Evolutionary conservation across 2,888 invertebrate species (phyloP).

Genomic region (Thecocarcelia acutangulata): DNA sequence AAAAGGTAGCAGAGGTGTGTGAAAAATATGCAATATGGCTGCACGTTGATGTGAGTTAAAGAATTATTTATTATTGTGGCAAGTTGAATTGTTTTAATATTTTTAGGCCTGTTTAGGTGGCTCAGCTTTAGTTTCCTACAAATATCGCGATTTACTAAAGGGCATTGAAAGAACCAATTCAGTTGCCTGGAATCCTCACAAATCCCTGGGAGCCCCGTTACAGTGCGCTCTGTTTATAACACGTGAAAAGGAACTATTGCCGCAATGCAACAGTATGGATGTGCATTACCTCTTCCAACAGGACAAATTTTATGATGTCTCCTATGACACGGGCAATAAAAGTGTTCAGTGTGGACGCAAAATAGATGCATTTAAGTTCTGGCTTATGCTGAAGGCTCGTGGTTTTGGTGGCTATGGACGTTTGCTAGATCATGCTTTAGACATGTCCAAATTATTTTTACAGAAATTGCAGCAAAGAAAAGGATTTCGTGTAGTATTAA

Average conservation of each 20-base stretch:
- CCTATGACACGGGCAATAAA: conserved; percentile 92
- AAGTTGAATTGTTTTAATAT: conserved; percentile 3
- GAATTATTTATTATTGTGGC: neutral
- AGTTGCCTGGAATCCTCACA: conserved; percentile 93
- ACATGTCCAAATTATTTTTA: conserved; percentile 84
- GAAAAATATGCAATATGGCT: conserved; percentile 87
- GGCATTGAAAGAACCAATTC: conserved; percentile 85
- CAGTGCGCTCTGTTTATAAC: conserved; percentile 89
- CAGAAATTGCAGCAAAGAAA: conserved; percentile 82
- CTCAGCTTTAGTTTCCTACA: conserved; percentile 86
- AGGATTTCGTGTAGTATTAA: conserved; percentile 84
- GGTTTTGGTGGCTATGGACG: conserved; percentile 84
- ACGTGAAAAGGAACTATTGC: conserved; percentile 82
- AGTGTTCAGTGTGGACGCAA: conserved; percentile 96
- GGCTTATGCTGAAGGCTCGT: conserved; percentile 94
- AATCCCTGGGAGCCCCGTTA: conserved; percentile 90
- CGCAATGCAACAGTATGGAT: conserved; percentile 85
- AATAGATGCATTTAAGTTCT: conserved; percentile 94
- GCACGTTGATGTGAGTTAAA: conserved; percentile 88
- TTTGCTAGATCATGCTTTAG: conserved; percentile 86
- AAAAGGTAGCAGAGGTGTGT: conserved; percentile 86
- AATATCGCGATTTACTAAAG: conserved; percentile 84
- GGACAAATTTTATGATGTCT: conserved; percentile 91
- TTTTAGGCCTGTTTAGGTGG: conserved; percentile 90
- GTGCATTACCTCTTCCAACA: conserved; percentile 91